Evolutionary conservation across 92 coral and sea anemone species (phyloP).

Genomic region (Metridium senile): DNA sequence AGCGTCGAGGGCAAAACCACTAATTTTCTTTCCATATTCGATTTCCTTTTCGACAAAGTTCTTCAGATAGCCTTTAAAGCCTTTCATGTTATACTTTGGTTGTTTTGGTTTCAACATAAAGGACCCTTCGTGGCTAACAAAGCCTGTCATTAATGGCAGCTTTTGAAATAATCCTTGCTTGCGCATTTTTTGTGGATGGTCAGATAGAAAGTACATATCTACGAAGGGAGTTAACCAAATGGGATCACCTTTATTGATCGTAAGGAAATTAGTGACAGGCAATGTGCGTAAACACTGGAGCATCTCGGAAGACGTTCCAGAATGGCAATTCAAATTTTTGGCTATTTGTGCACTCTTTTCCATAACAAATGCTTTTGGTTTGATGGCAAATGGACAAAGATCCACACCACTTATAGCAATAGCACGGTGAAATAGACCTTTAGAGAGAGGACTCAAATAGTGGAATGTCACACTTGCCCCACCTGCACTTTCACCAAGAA

Average conservation of each 20-base stretch:
- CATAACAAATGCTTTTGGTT: constrained; percentile 31
- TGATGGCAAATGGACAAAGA: constrained; percentile 58
- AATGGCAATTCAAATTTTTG: constrained; percentile 32
- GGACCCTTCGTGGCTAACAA: constrained; percentile 72
- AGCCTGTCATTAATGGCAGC: constrained; percentile 66
- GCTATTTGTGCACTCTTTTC: constrained; percentile 30
- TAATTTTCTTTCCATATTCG: neutral
- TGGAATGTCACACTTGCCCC: constrained; percentile 69
- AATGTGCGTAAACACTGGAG: constrained; percentile 43
- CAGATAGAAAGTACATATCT: constrained; percentile 53
- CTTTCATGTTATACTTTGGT: constrained; percentile 14
- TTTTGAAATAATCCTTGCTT: constrained; percentile 62
- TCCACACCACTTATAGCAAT: constrained; percentile 75
- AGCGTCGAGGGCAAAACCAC: constrained; percentile 48
- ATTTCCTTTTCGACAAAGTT: neutral
- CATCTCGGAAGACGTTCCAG: constrained; percentile 18
- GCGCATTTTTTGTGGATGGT: constrained; percentile 61
- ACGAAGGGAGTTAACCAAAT: constrained; percentile 35
- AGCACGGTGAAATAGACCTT: constrained; percentile 57
- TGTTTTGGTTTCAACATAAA: constrained; percentile 19
- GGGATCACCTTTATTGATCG: too few species aligned
- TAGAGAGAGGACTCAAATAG: constrained; percentile 54
- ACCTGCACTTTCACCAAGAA: constrained; percentile 72
- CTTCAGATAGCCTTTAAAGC: constrained; percentile 15
- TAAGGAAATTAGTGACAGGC: constrained; percentile 14